Conservation (phyloP, 2,113 vertebrate species). For the Indicator indicator region DNA sequence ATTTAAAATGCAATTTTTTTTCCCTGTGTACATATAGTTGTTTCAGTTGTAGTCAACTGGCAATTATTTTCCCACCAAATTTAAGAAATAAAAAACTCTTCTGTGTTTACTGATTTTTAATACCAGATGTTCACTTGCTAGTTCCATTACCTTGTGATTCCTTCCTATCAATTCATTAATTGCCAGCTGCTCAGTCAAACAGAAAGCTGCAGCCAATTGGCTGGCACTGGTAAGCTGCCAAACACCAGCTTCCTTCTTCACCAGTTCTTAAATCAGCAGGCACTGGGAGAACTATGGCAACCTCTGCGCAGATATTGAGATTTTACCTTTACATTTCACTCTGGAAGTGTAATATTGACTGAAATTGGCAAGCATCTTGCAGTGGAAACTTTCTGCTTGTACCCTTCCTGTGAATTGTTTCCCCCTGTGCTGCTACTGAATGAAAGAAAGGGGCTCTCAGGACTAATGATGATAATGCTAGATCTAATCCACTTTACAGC, state of each 20-base stretch:
- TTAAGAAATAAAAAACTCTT: conserved; percentile 59
- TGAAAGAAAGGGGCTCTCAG: conserved; percentile 6
- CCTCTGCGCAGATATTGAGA: not conserved
- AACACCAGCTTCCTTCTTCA: conserved; percentile 43
- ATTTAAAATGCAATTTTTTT: not conserved
- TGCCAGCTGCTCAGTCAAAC: conserved; percentile 75
- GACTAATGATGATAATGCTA: conserved; percentile 38
- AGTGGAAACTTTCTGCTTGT: not conserved
- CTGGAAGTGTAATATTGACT: not conserved
- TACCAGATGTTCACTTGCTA: conserved; percentile 77
- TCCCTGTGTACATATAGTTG: not conserved
- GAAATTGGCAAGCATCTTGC: not conserved
- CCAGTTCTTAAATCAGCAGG: conserved; percentile 40
- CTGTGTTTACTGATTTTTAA: conserved; percentile 68
- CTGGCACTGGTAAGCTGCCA: conserved; percentile 65
- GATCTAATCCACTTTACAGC: conserved; percentile 10
- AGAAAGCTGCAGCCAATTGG: conserved; percentile 64
- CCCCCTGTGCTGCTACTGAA: not conserved
- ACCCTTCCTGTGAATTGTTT: not conserved
- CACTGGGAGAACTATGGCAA: not conserved
- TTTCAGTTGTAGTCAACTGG: conserved; percentile 19
- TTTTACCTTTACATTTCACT: not conserved
- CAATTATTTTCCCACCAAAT: conserved; percentile 58
- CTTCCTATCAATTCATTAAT: conserved; percentile 80
- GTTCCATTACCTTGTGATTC: conserved; percentile 72